Base-by-base conservation (phyloP, 1,140 invertebrate genomes). In the Homalodisca vitripennis region DNA sequence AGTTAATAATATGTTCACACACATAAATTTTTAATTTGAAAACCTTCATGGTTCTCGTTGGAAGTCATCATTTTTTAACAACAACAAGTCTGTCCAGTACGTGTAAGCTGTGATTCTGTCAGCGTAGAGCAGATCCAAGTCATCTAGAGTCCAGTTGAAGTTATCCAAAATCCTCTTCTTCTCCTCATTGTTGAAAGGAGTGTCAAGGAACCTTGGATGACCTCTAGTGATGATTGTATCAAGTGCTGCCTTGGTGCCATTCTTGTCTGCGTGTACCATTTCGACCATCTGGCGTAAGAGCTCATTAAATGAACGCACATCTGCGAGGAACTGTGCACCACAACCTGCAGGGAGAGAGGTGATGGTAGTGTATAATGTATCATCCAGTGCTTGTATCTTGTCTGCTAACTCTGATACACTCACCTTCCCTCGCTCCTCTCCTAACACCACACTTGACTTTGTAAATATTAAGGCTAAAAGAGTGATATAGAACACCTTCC, bases 111-210 rank as follows among this genome's bases (percentile, higher is more conserved):
- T 51, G 17, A 20, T 22, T n/a, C 48, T 51, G 6, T 51, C 48
- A 10, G 48, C 48, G n/a, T 51, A 51, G n/a, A 51, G 48, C 22
- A 3, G 17, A 22, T 51, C 48, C 6, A 51, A 22, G 22, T 51
- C 48, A 20, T 51, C 48, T 20, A 51, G 3, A 51, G 48, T 51
- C 48, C 48, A 51, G n/a, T 51, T 51, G n/a, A 51, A 51, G 22
- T 20, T 51, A n/a, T 51, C 48, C 48, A 51, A 51, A 12, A 51
- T 51, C 48, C n/a, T 51, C n/a, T 20, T 20, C 48, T n/a, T 51
- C 22, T 51, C 48, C 22, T n/a, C 14, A n/a, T 51, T 3, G 3
- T 14, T 51, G 22, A 51, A 51, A 51, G 48, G 48, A 10, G 48
- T 51, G n/a, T n/a, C 22, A 51, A 51, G n/a, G 22, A 20, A 51